phyloP scores from a whole-genome alignment of 1,140 invertebrate genomes.

The Pseudomyrmex sp. region DNA sequence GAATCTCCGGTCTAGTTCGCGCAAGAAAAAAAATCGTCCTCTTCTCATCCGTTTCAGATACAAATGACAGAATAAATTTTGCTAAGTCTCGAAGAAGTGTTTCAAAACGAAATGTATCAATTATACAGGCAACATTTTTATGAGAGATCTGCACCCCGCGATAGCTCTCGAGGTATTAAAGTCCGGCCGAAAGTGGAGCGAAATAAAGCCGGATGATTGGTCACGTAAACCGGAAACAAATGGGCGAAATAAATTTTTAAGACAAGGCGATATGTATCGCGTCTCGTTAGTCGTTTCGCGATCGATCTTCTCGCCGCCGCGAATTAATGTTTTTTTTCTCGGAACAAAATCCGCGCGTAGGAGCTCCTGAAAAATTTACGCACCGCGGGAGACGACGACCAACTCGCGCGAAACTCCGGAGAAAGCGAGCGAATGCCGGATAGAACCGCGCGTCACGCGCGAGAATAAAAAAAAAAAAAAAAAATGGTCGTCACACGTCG shows the following conservation, averaged over 20 bases:
- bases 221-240: slow-evolving; percentile 34
- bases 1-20: too few relatives aligned
- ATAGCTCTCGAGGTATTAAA: slow-evolving; percentile 1
- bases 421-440: neutral
- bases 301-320: slow-evolving; percentile 16
- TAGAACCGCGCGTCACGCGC: too few relatives aligned
- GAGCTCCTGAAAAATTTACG: slow-evolving; percentile 46
- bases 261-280: slow-evolving; percentile 30
- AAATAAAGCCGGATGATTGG: neutral
- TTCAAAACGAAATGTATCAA: neutral
- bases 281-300: slow-evolving; percentile 5
- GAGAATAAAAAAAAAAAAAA: slow-evolving; percentile 16
- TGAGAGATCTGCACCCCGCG: neutral
- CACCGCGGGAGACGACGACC: slow-evolving; percentile 7
- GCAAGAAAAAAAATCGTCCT: too few relatives aligned
- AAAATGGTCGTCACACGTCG: slow-evolving; percentile 29
- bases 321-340: slow-evolving; percentile 34
- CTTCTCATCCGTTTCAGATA: too few relatives aligned
- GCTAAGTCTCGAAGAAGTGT: neutral
- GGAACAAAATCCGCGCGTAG: slow-evolving; percentile 21
- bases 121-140: neutral
- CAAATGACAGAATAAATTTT: too few relatives aligned
- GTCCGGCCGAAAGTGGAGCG: neutral
- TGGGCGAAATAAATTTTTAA: slow-evolving; percentile 48
- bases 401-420: slow-evolving; percentile 10